These are phyloP conservation scores for Callospermophilus lateralis DNA, from an alignment of 2,113 vertebrate genomes.

Conservation along the genomic window DNA sequence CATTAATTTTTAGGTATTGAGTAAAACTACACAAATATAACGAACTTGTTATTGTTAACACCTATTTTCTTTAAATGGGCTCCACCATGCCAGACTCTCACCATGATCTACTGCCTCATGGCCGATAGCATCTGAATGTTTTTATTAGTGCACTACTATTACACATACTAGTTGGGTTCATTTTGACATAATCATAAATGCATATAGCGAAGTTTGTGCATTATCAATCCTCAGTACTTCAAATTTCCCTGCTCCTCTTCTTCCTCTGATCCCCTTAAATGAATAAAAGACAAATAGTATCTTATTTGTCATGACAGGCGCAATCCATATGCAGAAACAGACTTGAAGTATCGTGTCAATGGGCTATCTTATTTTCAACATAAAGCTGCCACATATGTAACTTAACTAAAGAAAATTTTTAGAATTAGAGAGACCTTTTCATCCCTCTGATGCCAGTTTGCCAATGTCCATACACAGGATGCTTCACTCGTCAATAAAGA, in stretches of 20 bases:
- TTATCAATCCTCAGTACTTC: too few relatives aligned
- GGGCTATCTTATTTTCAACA: not conserved
- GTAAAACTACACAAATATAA: not conserved
- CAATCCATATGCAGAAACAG: not conserved
- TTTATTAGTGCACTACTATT: too few relatives aligned
- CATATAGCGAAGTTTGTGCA: too few relatives aligned
- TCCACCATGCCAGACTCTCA: too few relatives aligned
- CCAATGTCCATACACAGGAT: not conserved
- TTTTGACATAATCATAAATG: too few relatives aligned
- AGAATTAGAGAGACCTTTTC: not conserved
- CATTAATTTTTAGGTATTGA: not conserved
- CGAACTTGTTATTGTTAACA: not conserved
- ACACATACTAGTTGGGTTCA: too few relatives aligned
- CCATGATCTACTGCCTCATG: too few relatives aligned
- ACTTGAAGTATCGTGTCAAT: not conserved
- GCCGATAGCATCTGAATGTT: too few relatives aligned
- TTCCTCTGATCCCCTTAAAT: too few relatives aligned
- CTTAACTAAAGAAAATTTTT: not conserved
- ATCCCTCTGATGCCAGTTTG: not conserved
- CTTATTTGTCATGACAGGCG: not conserved
- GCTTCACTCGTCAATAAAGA: not conserved
- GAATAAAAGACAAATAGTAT: not conserved
- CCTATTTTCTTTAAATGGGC: not conserved
- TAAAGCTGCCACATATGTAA: not conserved
- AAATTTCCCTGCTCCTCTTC: too few relatives aligned